phyloP scores from a whole-genome alignment of 1,140 invertebrate genomes.

The Neotoxoptera formosana region DNA sequence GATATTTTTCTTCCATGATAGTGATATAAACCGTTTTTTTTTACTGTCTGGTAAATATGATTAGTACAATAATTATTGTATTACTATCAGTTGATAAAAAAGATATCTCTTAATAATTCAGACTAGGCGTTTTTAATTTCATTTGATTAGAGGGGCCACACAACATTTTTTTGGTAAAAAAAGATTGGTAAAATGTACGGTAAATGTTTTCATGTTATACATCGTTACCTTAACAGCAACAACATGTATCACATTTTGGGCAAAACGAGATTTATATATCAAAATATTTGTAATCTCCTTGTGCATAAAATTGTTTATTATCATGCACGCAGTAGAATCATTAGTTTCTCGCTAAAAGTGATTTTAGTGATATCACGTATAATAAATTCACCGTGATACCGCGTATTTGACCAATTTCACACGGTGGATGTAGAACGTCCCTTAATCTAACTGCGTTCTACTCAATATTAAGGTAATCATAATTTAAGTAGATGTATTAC shows the following conservation, averaged over 20 bases:
- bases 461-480: background rate
- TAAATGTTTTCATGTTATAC: too few species aligned
- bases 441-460: background rate
- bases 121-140: too few species aligned
- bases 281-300: background rate
- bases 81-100: too few species aligned
- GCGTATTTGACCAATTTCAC: conserved; percentile 7
- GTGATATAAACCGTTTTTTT: too few species aligned
- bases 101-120: too few species aligned
- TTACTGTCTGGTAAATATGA: too few species aligned
- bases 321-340: background rate
- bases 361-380: background rate
- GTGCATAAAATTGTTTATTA: background rate
- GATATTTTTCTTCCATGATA: too few species aligned
- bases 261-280: background rate
- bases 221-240: background rate
- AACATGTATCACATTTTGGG: background rate
- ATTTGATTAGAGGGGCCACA: too few species aligned
- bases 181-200: too few species aligned
- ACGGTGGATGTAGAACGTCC: background rate
- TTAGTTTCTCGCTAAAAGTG: background rate
- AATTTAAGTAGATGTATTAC: background rate
- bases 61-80: too few species aligned
- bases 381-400: too few species aligned
- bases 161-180: too few species aligned